These are phyloP conservation scores for Atrina japonica DNA, from an alignment of 2,888 invertebrate genomes.

Conservation along the genomic window DNA sequence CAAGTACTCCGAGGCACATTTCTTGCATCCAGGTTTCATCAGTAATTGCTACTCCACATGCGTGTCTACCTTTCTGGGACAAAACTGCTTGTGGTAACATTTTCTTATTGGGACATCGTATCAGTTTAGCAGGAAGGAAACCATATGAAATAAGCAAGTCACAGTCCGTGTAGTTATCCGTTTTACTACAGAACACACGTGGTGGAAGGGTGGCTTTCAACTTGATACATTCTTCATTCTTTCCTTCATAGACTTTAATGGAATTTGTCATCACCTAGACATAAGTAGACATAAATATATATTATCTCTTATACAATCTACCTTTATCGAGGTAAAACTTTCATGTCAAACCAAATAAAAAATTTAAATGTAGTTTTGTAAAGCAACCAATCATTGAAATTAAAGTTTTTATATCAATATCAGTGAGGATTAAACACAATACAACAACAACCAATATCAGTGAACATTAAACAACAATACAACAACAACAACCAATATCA, in stretches of 20 bases:
- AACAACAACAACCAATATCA: too few species aligned
- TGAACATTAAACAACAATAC: too few species aligned
- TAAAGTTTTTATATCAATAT: too few species aligned
- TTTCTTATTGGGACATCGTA: conserved; percentile 13
- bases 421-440: too few species aligned
- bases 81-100: conserved; percentile 13
- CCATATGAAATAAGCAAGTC: conserved; percentile 23
- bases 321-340: too few species aligned
- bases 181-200: conserved; percentile 48
- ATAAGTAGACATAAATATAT: too few species aligned
- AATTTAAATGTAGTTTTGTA: too few species aligned
- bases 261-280: conserved; percentile 13
- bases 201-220: conserved; percentile 56
- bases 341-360: too few species aligned
- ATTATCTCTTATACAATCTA: too few species aligned
- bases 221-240: conserved; percentile 45
- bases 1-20: conserved; percentile 50
- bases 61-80: background rate
- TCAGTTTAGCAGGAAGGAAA: conserved; percentile 19
- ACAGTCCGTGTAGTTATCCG: conserved; percentile 20
- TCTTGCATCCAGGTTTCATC: conserved; percentile 52
- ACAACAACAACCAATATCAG: too few species aligned
- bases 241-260: conserved; percentile 55
- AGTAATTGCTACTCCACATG: conserved; percentile 53
- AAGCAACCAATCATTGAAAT: too few species aligned